A percentile compares a stretch with the other conserved stretches of the same genome.
Conservation (phyloP, 2,113 vertebrate species). For the Elgaria multicarinata region DNA sequence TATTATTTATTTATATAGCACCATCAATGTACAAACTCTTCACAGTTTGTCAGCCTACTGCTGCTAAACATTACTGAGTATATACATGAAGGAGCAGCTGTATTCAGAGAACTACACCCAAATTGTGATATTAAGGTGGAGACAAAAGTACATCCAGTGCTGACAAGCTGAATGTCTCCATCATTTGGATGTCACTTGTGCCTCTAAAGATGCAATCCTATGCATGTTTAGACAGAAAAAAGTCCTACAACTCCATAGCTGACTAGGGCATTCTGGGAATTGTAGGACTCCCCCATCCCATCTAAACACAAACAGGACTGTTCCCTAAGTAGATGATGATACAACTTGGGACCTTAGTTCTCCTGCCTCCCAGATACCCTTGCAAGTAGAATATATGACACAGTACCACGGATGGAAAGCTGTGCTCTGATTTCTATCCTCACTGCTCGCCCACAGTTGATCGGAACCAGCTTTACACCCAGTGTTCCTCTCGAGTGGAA, state of each 20-base stretch:
- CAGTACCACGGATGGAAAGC: background rate
- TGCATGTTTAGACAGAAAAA: too few species aligned
- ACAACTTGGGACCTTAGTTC: background rate
- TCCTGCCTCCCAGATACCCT: background rate
- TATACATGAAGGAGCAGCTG: background rate
- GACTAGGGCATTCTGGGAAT: background rate
- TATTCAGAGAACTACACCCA: background rate
- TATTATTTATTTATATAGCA: too few species aligned
- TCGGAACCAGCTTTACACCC: background rate
- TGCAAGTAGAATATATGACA: background rate
- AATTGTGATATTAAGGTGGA: background rate
- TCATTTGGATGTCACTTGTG: background rate
- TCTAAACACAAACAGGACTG: too few species aligned
- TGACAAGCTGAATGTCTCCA: background rate
- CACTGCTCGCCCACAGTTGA: background rate
- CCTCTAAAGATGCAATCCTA: background rate
- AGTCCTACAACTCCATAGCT: too few species aligned
- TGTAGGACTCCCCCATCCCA: background rate
- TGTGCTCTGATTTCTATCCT: background rate
- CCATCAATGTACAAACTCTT: too few species aligned
- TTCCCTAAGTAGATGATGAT: background rate
- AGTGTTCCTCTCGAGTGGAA: background rate
- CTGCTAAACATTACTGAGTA: background rate
- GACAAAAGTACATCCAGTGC: background rate
- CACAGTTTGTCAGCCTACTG: background rate